A percentile compares a stretch with the other conserved stretches of the same genome.
phyloP scores from a whole-genome alignment of 2,888 invertebrate species.

The Oligia latruncula region DNA sequence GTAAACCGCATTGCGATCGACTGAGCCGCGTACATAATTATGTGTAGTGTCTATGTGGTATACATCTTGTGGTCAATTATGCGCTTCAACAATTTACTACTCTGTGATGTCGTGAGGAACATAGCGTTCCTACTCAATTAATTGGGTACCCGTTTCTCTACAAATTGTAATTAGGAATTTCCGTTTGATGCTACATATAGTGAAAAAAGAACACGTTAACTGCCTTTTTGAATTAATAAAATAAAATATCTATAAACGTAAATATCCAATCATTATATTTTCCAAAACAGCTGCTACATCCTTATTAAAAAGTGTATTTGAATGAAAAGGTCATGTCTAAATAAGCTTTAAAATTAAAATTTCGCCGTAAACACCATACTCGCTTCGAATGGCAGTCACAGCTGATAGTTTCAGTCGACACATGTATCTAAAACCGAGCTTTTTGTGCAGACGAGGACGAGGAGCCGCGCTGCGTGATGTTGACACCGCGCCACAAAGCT shows the following conservation, averaged over 20 bases:
- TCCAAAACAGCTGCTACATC: background rate
- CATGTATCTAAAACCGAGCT: constrained; percentile 43
- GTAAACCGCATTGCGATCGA: constrained; percentile 53
- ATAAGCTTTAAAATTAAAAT: constrained; percentile 43
- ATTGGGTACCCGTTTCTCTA: constrained; percentile 40
- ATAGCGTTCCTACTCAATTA: constrained; percentile 19
- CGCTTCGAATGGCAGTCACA: constrained; percentile 49
- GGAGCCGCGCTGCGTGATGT: constrained; percentile 94
- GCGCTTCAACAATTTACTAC: constrained; percentile 59
- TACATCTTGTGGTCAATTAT: constrained; percentile 60
- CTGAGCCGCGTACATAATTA: constrained; percentile 17
- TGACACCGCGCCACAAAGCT: constrained; percentile 96
- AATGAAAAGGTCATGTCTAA: constrained; percentile 34
- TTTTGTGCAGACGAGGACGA: constrained; percentile 93
- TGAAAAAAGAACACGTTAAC: constrained; percentile 38
- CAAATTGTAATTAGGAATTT: constrained; percentile 47
- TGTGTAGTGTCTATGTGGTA: constrained; percentile 25
- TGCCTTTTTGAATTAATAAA: background rate
- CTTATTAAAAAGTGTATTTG: background rate
- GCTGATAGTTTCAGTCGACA: constrained; percentile 21
- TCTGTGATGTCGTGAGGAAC: constrained; percentile 37
- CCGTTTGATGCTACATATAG: constrained; percentile 41
- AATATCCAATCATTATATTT: constrained; percentile 23
- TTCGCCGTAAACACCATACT: constrained; percentile 30
- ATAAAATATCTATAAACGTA: constrained; percentile 27